A percentile compares a stretch with the other conserved stretches of the same genome.
Conservation (phyloP, 1,140 invertebrate species). For the Apis mellifera region Amel_HAv3.1 CM009934.2:215501-216000, state of each 20-base stretch:
- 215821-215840: background rate
- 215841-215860: background rate
- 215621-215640: background rate
- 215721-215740: background rate
- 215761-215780: background rate
- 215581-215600: background rate
- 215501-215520: background rate
- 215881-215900: too few relatives aligned
- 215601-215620: background rate
- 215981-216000: background rate
- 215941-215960: background rate
- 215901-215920: background rate
- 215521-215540: background rate
- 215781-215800: background rate
- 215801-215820: background rate
- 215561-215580: background rate
- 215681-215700: constrained; percentile 13
- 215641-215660: background rate
- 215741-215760: background rate
- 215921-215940: background rate
- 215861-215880: too few relatives aligned
- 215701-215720: constrained; percentile 3
- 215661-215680: background rate
- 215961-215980: background rate
- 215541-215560: too few relatives aligned